phyloP scores from a whole-genome alignment of 2,888 invertebrate genomes.

The Brachynemurus nebulosus region DNA sequence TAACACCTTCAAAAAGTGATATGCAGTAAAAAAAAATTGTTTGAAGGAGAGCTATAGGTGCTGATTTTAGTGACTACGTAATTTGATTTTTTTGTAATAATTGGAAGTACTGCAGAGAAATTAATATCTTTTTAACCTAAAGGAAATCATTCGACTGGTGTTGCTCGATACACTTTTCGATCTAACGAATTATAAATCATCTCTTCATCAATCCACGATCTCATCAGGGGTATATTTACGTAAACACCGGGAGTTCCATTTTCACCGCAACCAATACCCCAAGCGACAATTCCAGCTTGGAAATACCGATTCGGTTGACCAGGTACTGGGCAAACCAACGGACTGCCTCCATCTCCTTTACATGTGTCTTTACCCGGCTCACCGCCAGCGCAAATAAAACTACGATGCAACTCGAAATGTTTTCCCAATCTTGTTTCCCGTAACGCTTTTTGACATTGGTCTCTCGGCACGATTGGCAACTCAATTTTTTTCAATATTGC shows the following conservation, averaged over 20 bases:
- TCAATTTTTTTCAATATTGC: slow-evolving; percentile 62
- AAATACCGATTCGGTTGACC: slow-evolving; percentile 42
- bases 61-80: too few species aligned
- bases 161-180: too few species aligned
- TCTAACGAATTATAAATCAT: too few species aligned
- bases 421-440: slow-evolving; percentile 50
- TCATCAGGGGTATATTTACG: slow-evolving; percentile 49
- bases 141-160: too few species aligned
- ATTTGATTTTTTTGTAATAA: too few species aligned
- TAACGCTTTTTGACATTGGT: slow-evolving; percentile 44
- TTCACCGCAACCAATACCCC: slow-evolving; percentile 79
- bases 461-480: slow-evolving; percentile 47
- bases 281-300: slow-evolving; percentile 71
- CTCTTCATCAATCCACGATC: slow-evolving; percentile 57
- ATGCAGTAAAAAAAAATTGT: too few species aligned
- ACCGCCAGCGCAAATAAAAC: slow-evolving; percentile 72
- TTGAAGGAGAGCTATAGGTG: too few species aligned
- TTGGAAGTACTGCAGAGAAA: too few species aligned
- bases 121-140: too few species aligned
- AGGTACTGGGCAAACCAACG: slow-evolving; percentile 45
- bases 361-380: slow-evolving; percentile 62
- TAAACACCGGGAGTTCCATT: slow-evolving; percentile 65
- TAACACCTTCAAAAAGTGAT: too few species aligned
- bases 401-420: slow-evolving; percentile 48
- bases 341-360: slow-evolving; percentile 66